These are phyloP conservation scores for Diaprepes abbreviatus DNA, from an alignment of 2,888 invertebrate genomes.

Conservation along the genomic window DNA sequence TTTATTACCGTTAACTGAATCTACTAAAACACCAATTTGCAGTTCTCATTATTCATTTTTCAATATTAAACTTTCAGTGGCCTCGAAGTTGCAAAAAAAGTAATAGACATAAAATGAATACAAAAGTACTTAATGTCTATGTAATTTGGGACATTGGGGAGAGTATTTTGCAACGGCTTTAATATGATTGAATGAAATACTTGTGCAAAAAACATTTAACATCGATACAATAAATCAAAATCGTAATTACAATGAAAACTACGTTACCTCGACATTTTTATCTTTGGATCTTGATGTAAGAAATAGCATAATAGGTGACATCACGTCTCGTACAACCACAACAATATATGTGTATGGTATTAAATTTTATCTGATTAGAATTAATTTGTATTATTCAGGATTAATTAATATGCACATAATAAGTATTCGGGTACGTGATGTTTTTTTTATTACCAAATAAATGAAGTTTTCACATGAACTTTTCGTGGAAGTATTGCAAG, in stretches of 20 bases:
- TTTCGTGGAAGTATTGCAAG: background rate
- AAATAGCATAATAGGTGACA: conserved; percentile 1
- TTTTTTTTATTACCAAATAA: background rate
- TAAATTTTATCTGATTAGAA: background rate
- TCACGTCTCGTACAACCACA: background rate
- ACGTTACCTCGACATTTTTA: no score
- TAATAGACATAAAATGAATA: background rate
- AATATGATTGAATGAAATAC: background rate
- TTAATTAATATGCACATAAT: conserved; percentile 1
- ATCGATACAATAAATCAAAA: no score
- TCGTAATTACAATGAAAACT: background rate
- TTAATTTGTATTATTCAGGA: background rate
- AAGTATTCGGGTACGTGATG: background rate
- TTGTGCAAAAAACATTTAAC: background rate
- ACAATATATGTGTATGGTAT: no score
- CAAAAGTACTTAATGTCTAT: background rate
- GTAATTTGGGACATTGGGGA: background rate
- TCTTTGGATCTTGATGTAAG: conserved; percentile 1
- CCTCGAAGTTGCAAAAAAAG: no score
- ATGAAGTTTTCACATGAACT: background rate
- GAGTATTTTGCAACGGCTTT: background rate
- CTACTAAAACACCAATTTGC: no score
- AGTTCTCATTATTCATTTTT: no score
- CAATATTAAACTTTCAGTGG: no score
- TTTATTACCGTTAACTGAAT: no score